A percentile compares a stretch with the other conserved stretches of the same genome.
Evolutionary conservation across 2,888 invertebrate genomes (phyloP).

Genomic region (Megalurothrips usitatus): DNA sequence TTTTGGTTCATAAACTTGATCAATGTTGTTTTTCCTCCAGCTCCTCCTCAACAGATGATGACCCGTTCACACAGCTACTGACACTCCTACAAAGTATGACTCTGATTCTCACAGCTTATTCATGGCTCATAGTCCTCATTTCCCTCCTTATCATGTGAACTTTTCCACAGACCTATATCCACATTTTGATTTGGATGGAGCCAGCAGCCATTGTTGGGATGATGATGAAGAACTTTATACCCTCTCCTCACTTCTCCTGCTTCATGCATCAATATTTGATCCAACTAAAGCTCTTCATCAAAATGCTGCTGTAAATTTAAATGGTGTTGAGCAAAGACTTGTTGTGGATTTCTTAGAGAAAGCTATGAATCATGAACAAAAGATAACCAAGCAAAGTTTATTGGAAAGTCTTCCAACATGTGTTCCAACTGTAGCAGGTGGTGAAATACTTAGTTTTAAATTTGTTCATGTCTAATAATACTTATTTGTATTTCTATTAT

Average conservation of each 20-base stretch:
- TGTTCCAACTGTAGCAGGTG: no score
- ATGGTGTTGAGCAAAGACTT: neutral
- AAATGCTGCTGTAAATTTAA: neutral
- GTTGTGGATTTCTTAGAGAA: neutral
- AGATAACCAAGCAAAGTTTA: neutral
- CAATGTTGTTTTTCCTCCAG: neutral
- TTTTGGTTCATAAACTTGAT: neutral
- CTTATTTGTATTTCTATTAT: neutral
- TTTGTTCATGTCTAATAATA: neutral
- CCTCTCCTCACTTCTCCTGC: neutral
- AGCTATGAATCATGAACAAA: neutral
- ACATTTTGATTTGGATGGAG: neutral
- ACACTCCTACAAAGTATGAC: neutral
- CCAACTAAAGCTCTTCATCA: neutral
- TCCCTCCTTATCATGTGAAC: neutral
- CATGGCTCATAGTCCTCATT: neutral
- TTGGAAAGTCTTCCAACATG: neutral
- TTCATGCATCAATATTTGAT: neutral
- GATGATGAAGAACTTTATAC: neutral
- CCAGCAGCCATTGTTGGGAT: neutral
- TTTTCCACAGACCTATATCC: neutral
- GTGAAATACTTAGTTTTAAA: neutral
- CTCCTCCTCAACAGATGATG: neutral
- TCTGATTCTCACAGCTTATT: neutral
- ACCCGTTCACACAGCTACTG: neutral